Percentiles rank a stretch among this genome's conserved stretches.
These are phyloP conservation scores for Cryptocephalus primarius DNA, from an alignment of 2,888 invertebrate species.

Conservation along the genomic window DNA sequence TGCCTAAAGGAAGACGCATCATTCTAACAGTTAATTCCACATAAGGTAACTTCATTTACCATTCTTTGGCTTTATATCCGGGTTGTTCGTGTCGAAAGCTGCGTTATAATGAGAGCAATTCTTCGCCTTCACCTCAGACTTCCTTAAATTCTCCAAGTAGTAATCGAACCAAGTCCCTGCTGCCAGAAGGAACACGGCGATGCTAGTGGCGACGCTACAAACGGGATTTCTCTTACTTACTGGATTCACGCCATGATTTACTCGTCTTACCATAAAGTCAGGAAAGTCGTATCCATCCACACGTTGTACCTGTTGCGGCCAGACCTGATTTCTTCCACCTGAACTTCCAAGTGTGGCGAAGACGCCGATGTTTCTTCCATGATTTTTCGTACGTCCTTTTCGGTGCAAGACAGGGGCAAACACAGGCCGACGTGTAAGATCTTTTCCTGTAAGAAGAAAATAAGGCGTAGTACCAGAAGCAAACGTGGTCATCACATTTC, in stretches of 20 bases:
- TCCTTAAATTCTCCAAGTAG: slow-evolving; percentile 43
- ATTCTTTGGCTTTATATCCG: slow-evolving; percentile 29
- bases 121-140: slow-evolving; percentile 31
- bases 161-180: slow-evolving; percentile 64
- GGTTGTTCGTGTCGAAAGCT: slow-evolving; percentile 30
- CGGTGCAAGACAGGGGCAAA: slow-evolving; percentile 57
- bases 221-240: neutral
- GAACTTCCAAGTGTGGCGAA: slow-evolving; percentile 40
- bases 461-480: no score
- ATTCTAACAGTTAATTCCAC: neutral
- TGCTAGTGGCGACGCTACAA: slow-evolving; percentile 44
- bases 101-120: slow-evolving; percentile 16
- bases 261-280: slow-evolving; percentile 52
- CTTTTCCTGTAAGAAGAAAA: slow-evolving; percentile 46
- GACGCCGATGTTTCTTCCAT: slow-evolving; percentile 44
- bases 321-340: slow-evolving; percentile 56
- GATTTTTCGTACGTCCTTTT: slow-evolving; percentile 48
- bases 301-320: slow-evolving; percentile 54
- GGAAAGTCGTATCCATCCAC: slow-evolving; percentile 59
- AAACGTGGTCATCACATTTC: no score
- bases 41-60: no score
- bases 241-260: no score
- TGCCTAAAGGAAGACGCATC: slow-evolving; percentile 21
- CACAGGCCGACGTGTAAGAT: slow-evolving; percentile 66
- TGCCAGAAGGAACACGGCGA: slow-evolving; percentile 46